Evolutionary conservation across 1,140 invertebrate genomes (phyloP).

Genomic region (Nilaparvata lugens): DNA sequence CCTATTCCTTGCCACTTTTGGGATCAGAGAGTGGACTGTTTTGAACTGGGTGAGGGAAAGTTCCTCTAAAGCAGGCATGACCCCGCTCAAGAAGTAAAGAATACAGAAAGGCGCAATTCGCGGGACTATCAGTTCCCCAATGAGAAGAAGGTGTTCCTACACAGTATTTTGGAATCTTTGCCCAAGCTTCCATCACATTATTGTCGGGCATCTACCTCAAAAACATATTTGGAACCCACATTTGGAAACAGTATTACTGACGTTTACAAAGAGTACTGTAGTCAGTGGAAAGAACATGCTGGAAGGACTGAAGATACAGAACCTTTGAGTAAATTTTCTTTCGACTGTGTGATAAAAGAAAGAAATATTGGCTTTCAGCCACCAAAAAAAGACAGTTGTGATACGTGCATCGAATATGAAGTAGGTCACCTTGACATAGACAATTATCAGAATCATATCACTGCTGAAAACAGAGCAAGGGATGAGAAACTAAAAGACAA

Average conservation of each 20-base stretch:
- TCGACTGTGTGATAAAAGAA: not conserved
- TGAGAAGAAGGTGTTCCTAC: too few relatives aligned
- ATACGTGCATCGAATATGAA: constrained; percentile 14
- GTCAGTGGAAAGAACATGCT: not conserved
- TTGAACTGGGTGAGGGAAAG: too few relatives aligned
- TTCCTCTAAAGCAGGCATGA: too few relatives aligned
- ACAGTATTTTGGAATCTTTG: too few relatives aligned
- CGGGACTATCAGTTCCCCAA: too few relatives aligned
- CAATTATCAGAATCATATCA: not conserved
- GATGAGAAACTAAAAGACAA: constrained; percentile 3
- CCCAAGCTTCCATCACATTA: constrained; percentile 20
- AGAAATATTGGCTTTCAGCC: constrained; percentile 13
- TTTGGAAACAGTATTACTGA: constrained; percentile 9
- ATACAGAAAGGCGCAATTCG: too few relatives aligned
- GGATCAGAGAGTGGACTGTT: too few relatives aligned
- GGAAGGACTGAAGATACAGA: not conserved
- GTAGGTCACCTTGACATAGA: constrained; percentile 1
- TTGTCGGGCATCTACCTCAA: constrained; percentile 2
- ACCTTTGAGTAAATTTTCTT: not conserved
- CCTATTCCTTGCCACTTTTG: too few relatives aligned
- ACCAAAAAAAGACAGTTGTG: constrained; percentile 22
- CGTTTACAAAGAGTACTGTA: not conserved
- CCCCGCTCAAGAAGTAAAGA: too few relatives aligned
- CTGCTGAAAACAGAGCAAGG: not conserved
- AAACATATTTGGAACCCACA: constrained; percentile 14